Evolutionary conservation across 2,113 vertebrate genomes (phyloP).

Genomic region (Morphnarchus princeps): DNA sequence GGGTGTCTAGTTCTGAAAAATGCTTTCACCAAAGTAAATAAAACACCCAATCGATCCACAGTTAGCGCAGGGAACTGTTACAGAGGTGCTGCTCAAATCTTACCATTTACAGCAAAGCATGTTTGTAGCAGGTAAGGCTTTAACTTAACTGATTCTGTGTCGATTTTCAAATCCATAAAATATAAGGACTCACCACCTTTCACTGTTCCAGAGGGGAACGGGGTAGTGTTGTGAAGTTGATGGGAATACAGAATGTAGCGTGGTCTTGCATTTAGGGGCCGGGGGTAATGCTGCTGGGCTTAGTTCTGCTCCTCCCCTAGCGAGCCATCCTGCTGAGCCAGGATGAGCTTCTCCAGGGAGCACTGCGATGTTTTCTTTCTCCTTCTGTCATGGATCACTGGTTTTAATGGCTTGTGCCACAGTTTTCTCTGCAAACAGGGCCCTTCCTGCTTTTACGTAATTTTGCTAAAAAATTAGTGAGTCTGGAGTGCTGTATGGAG

Average conservation of each 20-base stretch:
- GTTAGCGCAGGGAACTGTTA: neutral
- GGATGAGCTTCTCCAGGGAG: neutral
- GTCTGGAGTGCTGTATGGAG: accelerated
- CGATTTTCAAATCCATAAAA: neutral
- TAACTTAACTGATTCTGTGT: neutral
- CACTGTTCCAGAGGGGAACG: neutral
- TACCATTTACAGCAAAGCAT: accelerated
- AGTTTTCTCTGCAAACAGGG: neutral
- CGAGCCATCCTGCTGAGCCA: neutral
- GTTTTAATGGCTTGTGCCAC: neutral
- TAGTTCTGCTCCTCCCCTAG: neutral
- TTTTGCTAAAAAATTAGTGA: neutral
- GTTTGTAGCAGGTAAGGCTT: neutral
- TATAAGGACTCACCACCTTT: neutral
- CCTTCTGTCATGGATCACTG: neutral
- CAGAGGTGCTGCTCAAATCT: neutral
- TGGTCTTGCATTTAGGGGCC: neutral
- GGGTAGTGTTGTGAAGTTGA: neutral
- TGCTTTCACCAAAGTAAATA: neutral
- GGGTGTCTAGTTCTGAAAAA: neutral
- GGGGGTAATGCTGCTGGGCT: neutral
- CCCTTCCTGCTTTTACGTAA: neutral
- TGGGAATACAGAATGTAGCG: neutral
- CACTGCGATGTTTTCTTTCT: accelerated
- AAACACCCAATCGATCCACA: neutral